A percentile compares a stretch with the other conserved stretches of the same genome.
Evolutionary conservation across 2,113 vertebrate species (phyloP).

Genomic region (Lipotes vexillifer): DNA sequence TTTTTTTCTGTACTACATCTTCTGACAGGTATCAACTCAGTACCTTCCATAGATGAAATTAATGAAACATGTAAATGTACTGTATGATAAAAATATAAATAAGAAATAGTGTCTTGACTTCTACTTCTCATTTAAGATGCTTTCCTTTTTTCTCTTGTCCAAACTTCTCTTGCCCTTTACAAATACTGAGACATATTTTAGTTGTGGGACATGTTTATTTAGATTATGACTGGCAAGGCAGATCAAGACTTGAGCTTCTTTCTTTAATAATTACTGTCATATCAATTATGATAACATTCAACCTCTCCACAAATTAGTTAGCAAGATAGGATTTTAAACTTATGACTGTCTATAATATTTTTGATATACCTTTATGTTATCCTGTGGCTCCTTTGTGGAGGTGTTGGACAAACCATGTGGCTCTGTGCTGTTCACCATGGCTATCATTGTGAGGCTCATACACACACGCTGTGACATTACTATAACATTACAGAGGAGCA

Average conservation of each 20-base stretch:
- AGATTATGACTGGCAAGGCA: not conserved
- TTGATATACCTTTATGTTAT: not conserved
- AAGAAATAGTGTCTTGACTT: not conserved
- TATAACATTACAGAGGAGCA: not conserved
- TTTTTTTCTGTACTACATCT: not conserved
- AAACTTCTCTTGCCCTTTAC: not conserved
- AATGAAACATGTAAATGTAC: not conserved
- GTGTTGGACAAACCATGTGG: not conserved
- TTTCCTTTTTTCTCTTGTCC: not conserved
- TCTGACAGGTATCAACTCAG: not conserved
- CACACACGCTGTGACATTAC: not conserved
- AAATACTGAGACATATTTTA: not conserved
- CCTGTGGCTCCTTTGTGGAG: not conserved
- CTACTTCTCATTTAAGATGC: not conserved
- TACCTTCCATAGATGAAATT: not conserved
- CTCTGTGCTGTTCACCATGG: constrained; percentile 46
- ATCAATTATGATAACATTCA: not conserved
- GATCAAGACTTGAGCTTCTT: not conserved
- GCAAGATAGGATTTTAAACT: not conserved
- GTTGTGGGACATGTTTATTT: not conserved
- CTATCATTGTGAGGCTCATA: constrained; percentile 50
- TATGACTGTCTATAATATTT: no score
- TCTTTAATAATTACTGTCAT: not conserved
- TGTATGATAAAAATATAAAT: not conserved
- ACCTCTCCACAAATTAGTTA: not conserved